Evolutionary conservation across 2,888 invertebrate genomes (phyloP).

Genomic region (Aphodius granarius): DNA sequence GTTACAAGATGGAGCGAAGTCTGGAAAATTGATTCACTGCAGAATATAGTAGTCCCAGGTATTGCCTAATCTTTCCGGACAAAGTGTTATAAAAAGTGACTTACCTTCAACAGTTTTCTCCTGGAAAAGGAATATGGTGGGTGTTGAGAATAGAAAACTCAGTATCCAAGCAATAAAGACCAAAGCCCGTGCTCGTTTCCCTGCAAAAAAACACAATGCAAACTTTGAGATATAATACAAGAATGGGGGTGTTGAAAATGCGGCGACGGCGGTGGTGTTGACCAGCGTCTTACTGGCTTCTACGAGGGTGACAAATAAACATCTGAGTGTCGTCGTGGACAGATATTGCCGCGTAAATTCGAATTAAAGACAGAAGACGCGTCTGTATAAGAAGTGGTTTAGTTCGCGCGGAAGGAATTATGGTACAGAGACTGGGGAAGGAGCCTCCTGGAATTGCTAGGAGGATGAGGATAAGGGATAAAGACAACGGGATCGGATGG

Average conservation of each 20-base stretch:
- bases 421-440: not conserved
- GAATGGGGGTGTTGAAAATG: not conserved
- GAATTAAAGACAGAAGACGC: conserved; percentile 17
- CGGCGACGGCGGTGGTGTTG: not conserved
- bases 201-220: conserved; percentile 57
- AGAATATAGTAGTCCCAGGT: too few relatives aligned
- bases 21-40: not conserved
- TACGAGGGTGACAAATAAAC: not conserved
- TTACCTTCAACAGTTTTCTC: conserved; percentile 76
- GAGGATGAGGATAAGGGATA: not conserved
- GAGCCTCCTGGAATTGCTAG: not conserved
- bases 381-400: conserved; percentile 3
- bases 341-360: conserved; percentile 20
- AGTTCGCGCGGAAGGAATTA: not conserved
- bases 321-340: not conserved
- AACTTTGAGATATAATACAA: not conserved
- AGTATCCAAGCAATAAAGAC: conserved; percentile 82
- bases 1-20: not conserved
- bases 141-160: conserved; percentile 79
- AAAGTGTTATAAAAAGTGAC: conserved; percentile 15
- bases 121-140: conserved; percentile 80
- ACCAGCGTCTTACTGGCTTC: not conserved
- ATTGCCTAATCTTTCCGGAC: not conserved
- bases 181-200: conserved; percentile 80
- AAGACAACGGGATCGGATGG: not conserved